phyloP scores from a whole-genome alignment of 2,797 vertebrate species.

The Sebastes jordani region DNA sequence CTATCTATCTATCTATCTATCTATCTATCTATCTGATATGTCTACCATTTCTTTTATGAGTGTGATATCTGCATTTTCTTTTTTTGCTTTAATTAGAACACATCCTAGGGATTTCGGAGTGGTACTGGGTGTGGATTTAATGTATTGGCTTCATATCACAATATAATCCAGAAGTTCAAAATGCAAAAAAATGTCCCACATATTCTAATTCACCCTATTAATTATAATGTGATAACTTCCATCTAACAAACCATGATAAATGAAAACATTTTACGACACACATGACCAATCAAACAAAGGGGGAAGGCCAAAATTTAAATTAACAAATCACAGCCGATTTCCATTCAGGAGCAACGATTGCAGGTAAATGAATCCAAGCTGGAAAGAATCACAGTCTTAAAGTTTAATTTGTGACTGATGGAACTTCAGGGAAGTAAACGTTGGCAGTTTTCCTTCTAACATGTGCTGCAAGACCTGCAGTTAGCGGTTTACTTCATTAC shows the following conservation, averaged over 20 bases:
- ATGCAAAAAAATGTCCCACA: too few relatives aligned
- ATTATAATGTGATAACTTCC: background rate
- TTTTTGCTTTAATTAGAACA: too few relatives aligned
- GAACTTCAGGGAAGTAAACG: slow-evolving; percentile 18
- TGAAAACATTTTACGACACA: background rate
- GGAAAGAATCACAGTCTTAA: background rate
- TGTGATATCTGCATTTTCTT: too few relatives aligned
- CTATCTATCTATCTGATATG: too few relatives aligned
- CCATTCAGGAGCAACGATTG: background rate
- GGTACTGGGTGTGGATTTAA: too few relatives aligned
- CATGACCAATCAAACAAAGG: background rate
- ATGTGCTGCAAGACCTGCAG: slow-evolving; percentile 34
- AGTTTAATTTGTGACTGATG: slow-evolving; percentile 10
- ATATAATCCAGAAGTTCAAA: too few relatives aligned
- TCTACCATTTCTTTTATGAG: too few relatives aligned
- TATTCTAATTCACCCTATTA: background rate
- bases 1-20: too few relatives aligned
- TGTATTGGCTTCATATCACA: too few relatives aligned
- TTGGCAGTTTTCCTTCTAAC: slow-evolving; percentile 31
- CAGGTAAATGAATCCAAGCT: slow-evolving; percentile 13
- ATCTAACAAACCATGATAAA: background rate
- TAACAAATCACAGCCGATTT: background rate
- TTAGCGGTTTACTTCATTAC: slow-evolving; percentile 55
- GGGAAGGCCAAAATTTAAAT: background rate
- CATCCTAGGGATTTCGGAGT: too few relatives aligned